phyloP scores from a whole-genome alignment of 2,113 vertebrate genomes.

The Melanerpes aurifrons region DNA sequence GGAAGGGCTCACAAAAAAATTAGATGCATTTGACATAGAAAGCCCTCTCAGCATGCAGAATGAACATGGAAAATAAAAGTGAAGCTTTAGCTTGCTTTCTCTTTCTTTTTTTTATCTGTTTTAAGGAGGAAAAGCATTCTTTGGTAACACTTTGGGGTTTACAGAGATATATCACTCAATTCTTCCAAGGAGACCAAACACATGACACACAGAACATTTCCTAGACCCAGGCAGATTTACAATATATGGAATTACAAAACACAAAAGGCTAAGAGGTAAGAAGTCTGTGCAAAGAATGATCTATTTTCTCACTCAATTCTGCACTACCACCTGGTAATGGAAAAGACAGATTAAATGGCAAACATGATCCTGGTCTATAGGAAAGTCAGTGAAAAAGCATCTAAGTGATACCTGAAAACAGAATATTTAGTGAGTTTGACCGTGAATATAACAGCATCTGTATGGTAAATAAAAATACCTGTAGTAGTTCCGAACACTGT shows the following conservation, averaged over 20 bases:
- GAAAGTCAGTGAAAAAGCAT: neutral
- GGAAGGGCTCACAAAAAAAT: neutral
- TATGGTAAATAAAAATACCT: conserved; percentile 77
- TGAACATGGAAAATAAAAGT: neutral
- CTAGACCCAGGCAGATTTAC: neutral
- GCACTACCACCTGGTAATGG: neutral
- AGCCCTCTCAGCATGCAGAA: neutral
- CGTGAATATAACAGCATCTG: neutral
- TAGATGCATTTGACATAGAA: neutral
- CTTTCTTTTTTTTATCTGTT: neutral
- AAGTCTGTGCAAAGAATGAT: neutral
- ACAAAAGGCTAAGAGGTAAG: neutral
- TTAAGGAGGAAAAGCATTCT: neutral
- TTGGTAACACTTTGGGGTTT: neutral
- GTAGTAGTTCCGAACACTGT: conserved; percentile 93
- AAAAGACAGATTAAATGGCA: neutral
- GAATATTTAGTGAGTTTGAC: neutral
- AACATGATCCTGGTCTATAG: neutral
- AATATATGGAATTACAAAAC: neutral
- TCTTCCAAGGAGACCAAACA: neutral
- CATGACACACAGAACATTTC: neutral
- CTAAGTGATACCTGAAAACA: neutral
- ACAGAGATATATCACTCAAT: neutral
- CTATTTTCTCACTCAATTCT: neutral
- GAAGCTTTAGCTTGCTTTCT: neutral